Percentiles rank a stretch among this genome's conserved stretches.
These are phyloP conservation scores for Ornithorhynchus anatinus DNA, from an alignment of 2,113 vertebrate genomes.

Conservation along the genomic window DNA sequence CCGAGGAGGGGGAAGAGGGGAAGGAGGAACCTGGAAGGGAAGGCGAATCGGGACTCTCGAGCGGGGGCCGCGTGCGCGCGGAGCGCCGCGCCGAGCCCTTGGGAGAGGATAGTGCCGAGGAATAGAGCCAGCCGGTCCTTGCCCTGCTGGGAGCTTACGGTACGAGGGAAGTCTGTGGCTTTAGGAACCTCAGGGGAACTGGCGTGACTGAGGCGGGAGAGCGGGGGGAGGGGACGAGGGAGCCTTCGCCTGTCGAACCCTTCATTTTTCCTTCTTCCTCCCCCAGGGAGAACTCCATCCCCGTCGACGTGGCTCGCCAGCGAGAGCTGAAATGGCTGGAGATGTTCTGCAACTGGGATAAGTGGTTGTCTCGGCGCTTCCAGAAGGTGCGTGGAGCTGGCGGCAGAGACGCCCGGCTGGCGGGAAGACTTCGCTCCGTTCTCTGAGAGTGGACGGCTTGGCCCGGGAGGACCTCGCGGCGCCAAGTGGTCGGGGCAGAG, in stretches of 20 bases:
- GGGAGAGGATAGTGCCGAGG: too few relatives aligned
- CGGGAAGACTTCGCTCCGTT: background rate
- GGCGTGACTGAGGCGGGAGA: background rate
- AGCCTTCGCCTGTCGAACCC: background rate
- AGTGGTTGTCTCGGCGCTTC: conserved; percentile 87
- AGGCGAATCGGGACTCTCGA: too few relatives aligned
- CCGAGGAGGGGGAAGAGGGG: too few relatives aligned
- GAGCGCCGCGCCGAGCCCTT: too few relatives aligned
- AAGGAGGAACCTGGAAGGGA: too few relatives aligned
- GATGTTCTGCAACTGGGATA: conserved; percentile 91
- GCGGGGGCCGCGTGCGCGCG: too few relatives aligned
- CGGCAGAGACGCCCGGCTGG: background rate
- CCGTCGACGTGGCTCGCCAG: conserved; percentile 85
- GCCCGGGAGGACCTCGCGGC: background rate
- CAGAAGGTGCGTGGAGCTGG: conserved; percentile 80
- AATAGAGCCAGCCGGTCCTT: too few relatives aligned
- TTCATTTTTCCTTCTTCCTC: background rate
- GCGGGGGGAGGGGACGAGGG: background rate
- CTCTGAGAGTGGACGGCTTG: background rate
- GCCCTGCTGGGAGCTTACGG: too few relatives aligned
- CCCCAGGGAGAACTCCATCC: conserved; percentile 77
- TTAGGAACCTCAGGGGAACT: too few relatives aligned
- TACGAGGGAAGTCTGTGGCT: too few relatives aligned
- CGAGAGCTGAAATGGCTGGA: conserved; percentile 92
- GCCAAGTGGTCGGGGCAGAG: too few relatives aligned